phyloP scores from a whole-genome alignment of 2,113 vertebrate species.

The Ameiurus melas region DNA sequence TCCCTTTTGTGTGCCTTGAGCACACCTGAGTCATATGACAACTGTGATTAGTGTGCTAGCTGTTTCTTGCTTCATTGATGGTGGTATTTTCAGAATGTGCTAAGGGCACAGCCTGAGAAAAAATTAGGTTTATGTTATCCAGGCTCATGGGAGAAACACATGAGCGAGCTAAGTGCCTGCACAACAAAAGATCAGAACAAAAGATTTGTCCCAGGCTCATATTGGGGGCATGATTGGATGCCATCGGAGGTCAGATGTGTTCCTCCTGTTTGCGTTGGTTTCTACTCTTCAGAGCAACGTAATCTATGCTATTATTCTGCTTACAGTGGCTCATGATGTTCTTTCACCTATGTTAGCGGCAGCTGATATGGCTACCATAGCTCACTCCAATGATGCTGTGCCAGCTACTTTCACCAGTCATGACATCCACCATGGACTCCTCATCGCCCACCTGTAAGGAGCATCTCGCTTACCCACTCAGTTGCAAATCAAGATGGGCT shows the following conservation, averaged over 20 bases:
- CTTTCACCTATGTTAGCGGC: neutral
- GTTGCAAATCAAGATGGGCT: neutral
- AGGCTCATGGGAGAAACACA: neutral
- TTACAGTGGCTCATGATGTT: neutral
- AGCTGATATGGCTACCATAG: neutral
- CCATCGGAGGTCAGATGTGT: neutral
- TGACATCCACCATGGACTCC: neutral
- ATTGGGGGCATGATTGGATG: neutral
- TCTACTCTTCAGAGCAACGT: neutral
- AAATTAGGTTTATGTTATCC: neutral
- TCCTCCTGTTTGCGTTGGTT: neutral
- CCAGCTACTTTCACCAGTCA: neutral
- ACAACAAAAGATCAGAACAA: too few species aligned
- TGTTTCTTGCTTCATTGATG: neutral
- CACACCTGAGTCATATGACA: conserved; percentile 1
- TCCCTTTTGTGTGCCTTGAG: neutral
- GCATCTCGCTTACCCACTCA: neutral
- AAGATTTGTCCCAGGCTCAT: neutral
- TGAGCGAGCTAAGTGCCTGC: neutral
- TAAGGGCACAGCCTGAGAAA: neutral
- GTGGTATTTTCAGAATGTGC: neutral
- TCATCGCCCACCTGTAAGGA: neutral
- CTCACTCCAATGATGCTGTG: neutral
- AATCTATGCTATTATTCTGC: neutral
- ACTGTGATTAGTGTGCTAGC: neutral